Base-by-base conservation (phyloP, 2,888 invertebrate species). In the Hypomecis atomaria region DNA sequence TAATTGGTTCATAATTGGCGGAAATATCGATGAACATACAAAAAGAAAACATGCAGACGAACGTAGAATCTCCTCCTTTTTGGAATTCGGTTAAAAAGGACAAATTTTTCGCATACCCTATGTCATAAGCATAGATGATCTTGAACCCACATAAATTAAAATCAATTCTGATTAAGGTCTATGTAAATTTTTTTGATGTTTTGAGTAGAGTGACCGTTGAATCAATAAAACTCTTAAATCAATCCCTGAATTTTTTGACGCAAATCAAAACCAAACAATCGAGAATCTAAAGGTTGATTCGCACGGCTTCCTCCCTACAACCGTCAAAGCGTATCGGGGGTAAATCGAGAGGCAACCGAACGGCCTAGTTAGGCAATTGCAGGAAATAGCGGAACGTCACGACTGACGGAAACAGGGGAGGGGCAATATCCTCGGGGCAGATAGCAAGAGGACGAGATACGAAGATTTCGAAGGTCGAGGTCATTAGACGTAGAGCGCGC, bases 321-420 rank as follows among this genome's bases (percentile, higher is more conserved):
- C 52, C 48, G 40, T 48, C 54, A 50, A 49, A 57, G 55, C 65
- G 40, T 55, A 67, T 65, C 62, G 53, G 62, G 63, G 67, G 65
- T 48, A 57, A 65, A 67, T 65, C 54, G 69, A 43, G 63, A 53
- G 54, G 57, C 52, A 52, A 54, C 63, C 66, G 53, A 70, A 66
- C 65, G 68, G 65, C 59, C 68, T 70, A 70, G 66, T 66, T 68
- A 68, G 58, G 62, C 49, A 45, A 67, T 68, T 68, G 62, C 68
- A 70, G 67, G 66, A 62, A 68, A 66, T 65, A 63, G 65, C 63
- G 52, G 50, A 56, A 66, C 54, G 65, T 70, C 67, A 66, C 62
- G 65, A 59, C 49, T 65, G 7, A 40, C 58, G 70, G 71, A 71
- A 71, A 66, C 60, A 57, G 50, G 59, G 56, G 59, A 7, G 57